phyloP scores from a whole-genome alignment of 92 coral and sea anemone genomes.

The Desmophyllum pertusum region DNA sequence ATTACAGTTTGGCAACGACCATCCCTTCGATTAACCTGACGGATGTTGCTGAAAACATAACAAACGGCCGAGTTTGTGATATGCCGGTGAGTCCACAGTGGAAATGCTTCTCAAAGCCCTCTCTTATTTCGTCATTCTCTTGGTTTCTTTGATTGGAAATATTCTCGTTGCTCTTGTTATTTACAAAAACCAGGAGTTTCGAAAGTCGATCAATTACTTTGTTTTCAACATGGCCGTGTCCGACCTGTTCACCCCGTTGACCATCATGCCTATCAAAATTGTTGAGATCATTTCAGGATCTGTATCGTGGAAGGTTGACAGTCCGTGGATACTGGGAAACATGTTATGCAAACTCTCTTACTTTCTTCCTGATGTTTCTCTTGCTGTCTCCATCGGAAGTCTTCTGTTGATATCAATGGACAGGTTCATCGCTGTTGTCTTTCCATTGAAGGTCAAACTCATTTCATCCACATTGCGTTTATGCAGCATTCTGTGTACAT shows the following conservation, averaged over 20 bases:
- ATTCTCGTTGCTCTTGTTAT: conserved; percentile 7
- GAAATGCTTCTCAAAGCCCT: neutral
- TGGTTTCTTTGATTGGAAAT: conserved; percentile 29
- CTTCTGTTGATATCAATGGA: neutral
- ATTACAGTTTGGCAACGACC: too few species aligned
- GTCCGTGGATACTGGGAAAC: neutral
- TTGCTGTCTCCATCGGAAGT: neutral
- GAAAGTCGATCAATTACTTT: conserved; percentile 30
- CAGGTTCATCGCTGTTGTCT: neutral
- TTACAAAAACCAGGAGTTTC: conserved; percentile 1
- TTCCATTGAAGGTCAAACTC: neutral
- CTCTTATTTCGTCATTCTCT: neutral
- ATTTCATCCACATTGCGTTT: neutral
- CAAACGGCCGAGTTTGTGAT: neutral
- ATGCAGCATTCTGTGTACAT: neutral
- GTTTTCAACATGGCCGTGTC: conserved; percentile 34
- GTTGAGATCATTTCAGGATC: conserved; percentile 10
- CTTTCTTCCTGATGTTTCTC: neutral
- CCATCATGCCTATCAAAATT: neutral
- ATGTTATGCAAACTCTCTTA: neutral
- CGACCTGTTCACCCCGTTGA: conserved; percentile 22
- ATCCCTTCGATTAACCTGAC: neutral
- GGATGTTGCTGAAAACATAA: neutral
- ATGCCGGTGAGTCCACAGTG: neutral
- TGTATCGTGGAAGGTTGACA: neutral